Conservation (phyloP, 2,797 vertebrate genomes). For the Sebastes umbrosus region DNA sequence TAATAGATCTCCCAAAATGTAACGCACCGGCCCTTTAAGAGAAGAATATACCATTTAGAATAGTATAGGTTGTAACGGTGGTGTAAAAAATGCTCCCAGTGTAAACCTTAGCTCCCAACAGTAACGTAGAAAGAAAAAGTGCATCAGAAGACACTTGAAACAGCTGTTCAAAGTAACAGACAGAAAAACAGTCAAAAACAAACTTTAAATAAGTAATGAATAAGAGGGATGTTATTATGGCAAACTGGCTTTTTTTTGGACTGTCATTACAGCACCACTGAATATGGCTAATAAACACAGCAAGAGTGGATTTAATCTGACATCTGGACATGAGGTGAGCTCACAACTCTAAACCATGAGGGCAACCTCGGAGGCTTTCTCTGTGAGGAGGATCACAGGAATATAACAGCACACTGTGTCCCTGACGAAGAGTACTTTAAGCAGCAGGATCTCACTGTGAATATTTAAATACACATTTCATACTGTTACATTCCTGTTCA, state of each 20-base stretch:
- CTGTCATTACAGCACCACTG: slow-evolving; percentile 28
- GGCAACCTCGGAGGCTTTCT: not conserved
- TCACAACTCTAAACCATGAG: slow-evolving; percentile 9
- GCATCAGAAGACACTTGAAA: not conserved
- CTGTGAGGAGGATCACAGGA: not conserved
- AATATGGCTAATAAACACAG: slow-evolving; percentile 38
- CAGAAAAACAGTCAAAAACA: not conserved
- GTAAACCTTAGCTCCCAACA: slow-evolving; percentile 20
- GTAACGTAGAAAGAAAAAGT: slow-evolving; percentile 17
- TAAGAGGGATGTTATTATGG: slow-evolving; percentile 3
- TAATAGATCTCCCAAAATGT: too few relatives aligned
- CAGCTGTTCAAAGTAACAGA: slow-evolving; percentile 20
- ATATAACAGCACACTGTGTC: not conserved
- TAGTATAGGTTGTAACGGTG: not conserved
- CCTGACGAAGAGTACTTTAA: not conserved
- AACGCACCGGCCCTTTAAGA: not conserved
- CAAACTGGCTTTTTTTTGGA: slow-evolving; percentile 14
- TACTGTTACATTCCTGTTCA: slow-evolving; percentile 2
- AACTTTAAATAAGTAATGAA: not conserved
- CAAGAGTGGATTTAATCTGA: not conserved
- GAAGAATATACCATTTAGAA: not conserved
- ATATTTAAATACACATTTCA: not conserved
- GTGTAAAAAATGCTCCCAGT: slow-evolving; percentile 6
- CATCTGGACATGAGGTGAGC: not conserved
- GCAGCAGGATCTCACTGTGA: not conserved